These are phyloP conservation scores for Neopelma chrysocephalum DNA, from an alignment of 2,797 vertebrate species.

Conservation along the genomic window DNA sequence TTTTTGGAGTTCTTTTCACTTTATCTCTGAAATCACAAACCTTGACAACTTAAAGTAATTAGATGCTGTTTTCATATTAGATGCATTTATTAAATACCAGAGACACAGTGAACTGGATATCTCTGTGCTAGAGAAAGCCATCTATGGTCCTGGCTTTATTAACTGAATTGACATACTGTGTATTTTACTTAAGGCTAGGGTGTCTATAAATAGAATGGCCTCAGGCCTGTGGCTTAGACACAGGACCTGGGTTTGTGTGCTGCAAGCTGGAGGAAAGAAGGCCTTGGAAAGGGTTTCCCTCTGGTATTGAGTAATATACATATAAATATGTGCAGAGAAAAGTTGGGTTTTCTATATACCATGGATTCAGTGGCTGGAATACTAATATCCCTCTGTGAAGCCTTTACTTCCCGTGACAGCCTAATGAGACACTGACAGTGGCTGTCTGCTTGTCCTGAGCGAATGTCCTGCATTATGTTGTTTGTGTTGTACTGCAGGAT, in stretches of 20 bases:
- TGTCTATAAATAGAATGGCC: constrained; percentile 27
- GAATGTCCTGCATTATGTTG: constrained; percentile 54
- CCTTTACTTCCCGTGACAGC: neutral
- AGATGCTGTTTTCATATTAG: neutral
- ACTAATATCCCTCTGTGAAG: neutral
- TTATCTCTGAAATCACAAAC: neutral
- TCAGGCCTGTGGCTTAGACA: neutral
- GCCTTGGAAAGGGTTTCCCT: neutral
- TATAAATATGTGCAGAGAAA: neutral
- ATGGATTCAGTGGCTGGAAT: neutral
- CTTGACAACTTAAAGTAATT: neutral
- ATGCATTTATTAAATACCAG: neutral
- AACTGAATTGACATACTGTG: neutral
- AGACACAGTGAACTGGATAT: neutral
- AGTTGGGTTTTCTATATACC: neutral
- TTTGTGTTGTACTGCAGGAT: constrained; percentile 46
- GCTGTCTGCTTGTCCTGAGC: constrained; percentile 13
- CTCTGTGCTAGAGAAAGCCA: neutral
- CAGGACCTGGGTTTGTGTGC: neutral
- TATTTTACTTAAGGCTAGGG: constrained; percentile 4
- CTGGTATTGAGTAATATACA: neutral
- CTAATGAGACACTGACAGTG: constrained; percentile 25
- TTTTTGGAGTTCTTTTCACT: neutral
- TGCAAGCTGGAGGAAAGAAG: neutral
- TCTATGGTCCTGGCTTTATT: constrained; percentile 3